phyloP scores from a whole-genome alignment of 1,140 invertebrate species.

The Xylocopa sonorina region DNA sequence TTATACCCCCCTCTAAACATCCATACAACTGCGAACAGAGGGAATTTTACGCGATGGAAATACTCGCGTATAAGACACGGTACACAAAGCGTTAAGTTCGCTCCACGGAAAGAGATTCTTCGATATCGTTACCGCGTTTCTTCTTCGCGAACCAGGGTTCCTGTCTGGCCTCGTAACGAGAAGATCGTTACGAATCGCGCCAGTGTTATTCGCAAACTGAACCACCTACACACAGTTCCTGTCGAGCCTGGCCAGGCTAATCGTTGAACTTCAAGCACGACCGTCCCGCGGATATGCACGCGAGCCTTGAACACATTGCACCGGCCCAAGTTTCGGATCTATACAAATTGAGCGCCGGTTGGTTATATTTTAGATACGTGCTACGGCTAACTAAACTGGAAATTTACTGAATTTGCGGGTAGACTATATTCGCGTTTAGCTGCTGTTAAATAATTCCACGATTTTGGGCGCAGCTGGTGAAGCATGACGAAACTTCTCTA shows the following conservation, averaged over 20 bases:
- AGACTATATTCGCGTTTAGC: no score
- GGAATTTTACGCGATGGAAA: neutral
- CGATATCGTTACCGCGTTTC: neutral
- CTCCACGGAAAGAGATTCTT: neutral
- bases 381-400: no score
- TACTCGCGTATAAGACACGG: neutral
- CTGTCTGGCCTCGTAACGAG: neutral
- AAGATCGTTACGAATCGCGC: neutral
- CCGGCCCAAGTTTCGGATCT: conserved; percentile 19
- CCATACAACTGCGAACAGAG: neutral
- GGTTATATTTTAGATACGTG: conserved; percentile 32
- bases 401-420: conserved; percentile 9
- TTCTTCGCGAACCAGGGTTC: neutral
- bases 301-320: neutral
- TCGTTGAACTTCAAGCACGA: conserved; percentile 2
- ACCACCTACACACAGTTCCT: no score
- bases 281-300: neutral
- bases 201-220: neutral
- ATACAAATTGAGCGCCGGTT: conserved; percentile 26
- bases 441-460: no score
- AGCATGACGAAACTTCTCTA: no score
- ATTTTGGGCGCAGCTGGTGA: no score
- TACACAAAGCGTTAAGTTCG: neutral
- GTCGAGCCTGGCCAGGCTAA: neutral
- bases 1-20: neutral